Evolutionary conservation across 2,888 invertebrate genomes (phyloP), one percentile per base, ranked within the genome.

Genomic region (Monochamus alternatus): DNA sequence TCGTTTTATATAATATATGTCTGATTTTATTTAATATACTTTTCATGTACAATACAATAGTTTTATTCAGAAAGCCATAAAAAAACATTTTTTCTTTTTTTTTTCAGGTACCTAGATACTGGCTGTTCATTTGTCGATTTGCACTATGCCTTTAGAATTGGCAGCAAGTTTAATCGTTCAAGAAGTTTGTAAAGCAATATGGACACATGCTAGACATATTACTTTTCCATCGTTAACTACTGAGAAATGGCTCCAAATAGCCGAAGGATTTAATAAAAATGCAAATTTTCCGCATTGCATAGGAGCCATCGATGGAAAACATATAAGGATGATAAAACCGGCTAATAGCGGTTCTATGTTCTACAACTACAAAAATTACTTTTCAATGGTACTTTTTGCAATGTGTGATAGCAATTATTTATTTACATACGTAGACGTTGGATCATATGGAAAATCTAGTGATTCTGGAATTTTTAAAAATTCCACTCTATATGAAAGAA

Each of bases 281-380:
- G 79, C 84, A 70, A 82, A 85, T 72, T 86, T 86, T 81, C 84
- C 85, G 38, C 78, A 85, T 66, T 80, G 77, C 62, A 64, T 80
- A 62, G 79, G 79, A 4, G 74, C 74, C 9, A 76, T 86, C 14
- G 85, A 85, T 75, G 86, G 85, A 32, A 84, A 84, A 75, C 83
- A 84, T 74, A 78, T 84, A 10, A 75, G 81, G 81, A 81, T 77
- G 80, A 82, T 78, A 47, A 69, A 78, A 68, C 81, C 83, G 63
- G 69, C 76, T 67, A 77, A 84, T 81, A 81, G 81, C 70, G 74
- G 68, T 2, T 74, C 74, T 22, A 38, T 74, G 68, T 74, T 63
- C 62, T 74, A 52, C n/a, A 66, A 72, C 38, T 72, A 72, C 44
- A 72, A 66, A 55, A 14, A 60, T n/a, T 73, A 73, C 14, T 81